Percentiles rank a stretch among this genome's conserved stretches.
These are phyloP conservation scores for Marisa cornuarietis DNA, from an alignment of 1,140 invertebrate genomes.

Conservation along the genomic window DNA sequence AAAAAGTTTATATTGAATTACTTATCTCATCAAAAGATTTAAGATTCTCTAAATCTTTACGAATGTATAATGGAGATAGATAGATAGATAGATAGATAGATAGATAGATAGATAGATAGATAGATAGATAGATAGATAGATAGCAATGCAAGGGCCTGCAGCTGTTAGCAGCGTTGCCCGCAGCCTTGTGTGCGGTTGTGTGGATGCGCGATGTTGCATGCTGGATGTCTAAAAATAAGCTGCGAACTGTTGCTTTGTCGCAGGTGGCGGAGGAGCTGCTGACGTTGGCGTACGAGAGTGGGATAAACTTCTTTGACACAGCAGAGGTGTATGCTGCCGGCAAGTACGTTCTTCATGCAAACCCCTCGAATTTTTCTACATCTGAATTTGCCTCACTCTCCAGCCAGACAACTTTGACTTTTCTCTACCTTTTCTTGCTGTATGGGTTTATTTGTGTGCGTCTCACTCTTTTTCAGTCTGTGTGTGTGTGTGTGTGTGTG, in stretches of 20 bases:
- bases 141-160: neutral
- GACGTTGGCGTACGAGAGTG: slow-evolving; percentile 92
- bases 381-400: neutral
- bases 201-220: neutral
- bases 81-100: neutral
- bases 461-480: no score
- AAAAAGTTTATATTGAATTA: no score
- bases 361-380: neutral
- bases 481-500: no score
- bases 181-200: neutral
- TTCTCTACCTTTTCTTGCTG: no score
- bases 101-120: no score
- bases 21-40: no score
- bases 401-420: no score
- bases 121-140: neutral
- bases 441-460: no score
- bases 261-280: slow-evolving; percentile 86
- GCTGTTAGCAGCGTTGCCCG: neutral
- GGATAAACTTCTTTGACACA: slow-evolving; percentile 95
- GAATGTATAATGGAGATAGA: no score
- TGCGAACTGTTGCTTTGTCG: neutral
- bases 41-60: no score
- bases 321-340: slow-evolving; percentile 93
- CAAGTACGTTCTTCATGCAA: slow-evolving; percentile 57
- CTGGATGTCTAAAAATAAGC: neutral